phyloP scores from a whole-genome alignment of 2,888 invertebrate species.

The Furcula furcula region DNA sequence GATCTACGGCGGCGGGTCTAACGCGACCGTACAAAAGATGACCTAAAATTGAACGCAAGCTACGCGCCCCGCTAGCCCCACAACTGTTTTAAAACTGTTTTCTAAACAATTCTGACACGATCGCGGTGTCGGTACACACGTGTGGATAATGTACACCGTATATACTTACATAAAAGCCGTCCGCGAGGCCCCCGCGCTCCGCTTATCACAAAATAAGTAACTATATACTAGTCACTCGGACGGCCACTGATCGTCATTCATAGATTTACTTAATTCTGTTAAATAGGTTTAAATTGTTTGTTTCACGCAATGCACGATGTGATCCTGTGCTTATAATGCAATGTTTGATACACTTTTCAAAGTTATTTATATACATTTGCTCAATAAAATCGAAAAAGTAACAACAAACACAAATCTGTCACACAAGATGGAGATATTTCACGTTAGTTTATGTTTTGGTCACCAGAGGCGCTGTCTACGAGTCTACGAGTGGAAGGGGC shows the following conservation, averaged over 20 bases:
- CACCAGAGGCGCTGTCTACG: constrained; percentile 75
- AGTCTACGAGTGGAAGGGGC: constrained; percentile 54
- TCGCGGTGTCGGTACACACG: constrained; percentile 43
- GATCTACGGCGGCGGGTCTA: constrained; percentile 68
- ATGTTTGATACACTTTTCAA: constrained; percentile 49
- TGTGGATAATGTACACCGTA: constrained; percentile 48
- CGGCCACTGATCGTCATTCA: constrained; percentile 74
- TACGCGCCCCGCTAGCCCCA: constrained; percentile 51
- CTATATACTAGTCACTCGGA: constrained; percentile 78
- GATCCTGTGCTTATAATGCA: constrained; percentile 34
- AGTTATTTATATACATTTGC: constrained; percentile 57
- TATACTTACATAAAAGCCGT: constrained; percentile 75
- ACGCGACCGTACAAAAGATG: constrained; percentile 77
- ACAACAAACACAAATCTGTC: constrained; percentile 84
- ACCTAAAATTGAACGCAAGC: constrained; percentile 78
- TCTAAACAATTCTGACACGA: constrained; percentile 66
- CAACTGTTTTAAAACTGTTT: constrained; percentile 62
- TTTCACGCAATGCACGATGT: constrained; percentile 36
- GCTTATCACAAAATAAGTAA: constrained; percentile 82
- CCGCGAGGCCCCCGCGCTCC: constrained; percentile 74
- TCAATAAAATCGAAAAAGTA: constrained; percentile 67
- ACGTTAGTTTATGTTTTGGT: constrained; percentile 71
- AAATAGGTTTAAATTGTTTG: constrained; percentile 34
- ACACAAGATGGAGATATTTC: constrained; percentile 85
- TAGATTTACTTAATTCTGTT: constrained; percentile 53